These are phyloP conservation scores for Stenichneumon culpator DNA, from an alignment of 2,888 invertebrate species.

Conservation along the genomic window DNA sequence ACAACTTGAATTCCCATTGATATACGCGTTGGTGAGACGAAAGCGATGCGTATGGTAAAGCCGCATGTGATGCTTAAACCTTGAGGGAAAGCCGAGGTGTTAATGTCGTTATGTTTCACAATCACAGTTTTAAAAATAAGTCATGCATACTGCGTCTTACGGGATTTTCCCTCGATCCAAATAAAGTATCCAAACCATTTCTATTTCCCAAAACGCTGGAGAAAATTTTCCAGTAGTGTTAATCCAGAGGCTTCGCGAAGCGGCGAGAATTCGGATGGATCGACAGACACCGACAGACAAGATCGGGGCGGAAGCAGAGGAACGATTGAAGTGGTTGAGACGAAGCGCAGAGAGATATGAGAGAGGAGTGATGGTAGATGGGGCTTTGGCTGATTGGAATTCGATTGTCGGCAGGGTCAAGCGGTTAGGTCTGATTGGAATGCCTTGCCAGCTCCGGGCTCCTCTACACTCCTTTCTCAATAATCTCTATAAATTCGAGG, in stretches of 20 bases:
- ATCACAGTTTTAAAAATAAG: no score
- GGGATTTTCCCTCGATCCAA: background rate
- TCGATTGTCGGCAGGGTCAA: conserved; percentile 78
- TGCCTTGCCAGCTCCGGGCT: conserved; percentile 73
- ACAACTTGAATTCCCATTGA: background rate
- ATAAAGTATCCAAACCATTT: background rate
- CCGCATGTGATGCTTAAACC: background rate
- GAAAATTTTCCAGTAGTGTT: background rate
- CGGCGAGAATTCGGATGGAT: background rate
- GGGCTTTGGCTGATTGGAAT: conserved; percentile 79
- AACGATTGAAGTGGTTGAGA: conserved; percentile 37
- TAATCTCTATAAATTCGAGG: conserved; percentile 69
- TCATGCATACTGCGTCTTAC: no score
- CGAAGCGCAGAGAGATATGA: conserved; percentile 39
- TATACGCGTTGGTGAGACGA: background rate
- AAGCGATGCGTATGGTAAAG: background rate
- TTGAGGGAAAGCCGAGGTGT: background rate
- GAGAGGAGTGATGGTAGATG: conserved; percentile 65
- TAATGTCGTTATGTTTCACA: background rate
- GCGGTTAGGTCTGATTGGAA: conserved; percentile 80
- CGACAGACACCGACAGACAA: conserved; percentile 23
- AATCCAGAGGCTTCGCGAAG: conserved; percentile 21
- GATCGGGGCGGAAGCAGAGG: conserved; percentile 16
- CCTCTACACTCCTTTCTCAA: conserved; percentile 53
- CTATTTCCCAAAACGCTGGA: background rate